Evolutionary conservation across 2,888 invertebrate genomes (phyloP).

Genomic region (Anticlea derivata): DNA sequence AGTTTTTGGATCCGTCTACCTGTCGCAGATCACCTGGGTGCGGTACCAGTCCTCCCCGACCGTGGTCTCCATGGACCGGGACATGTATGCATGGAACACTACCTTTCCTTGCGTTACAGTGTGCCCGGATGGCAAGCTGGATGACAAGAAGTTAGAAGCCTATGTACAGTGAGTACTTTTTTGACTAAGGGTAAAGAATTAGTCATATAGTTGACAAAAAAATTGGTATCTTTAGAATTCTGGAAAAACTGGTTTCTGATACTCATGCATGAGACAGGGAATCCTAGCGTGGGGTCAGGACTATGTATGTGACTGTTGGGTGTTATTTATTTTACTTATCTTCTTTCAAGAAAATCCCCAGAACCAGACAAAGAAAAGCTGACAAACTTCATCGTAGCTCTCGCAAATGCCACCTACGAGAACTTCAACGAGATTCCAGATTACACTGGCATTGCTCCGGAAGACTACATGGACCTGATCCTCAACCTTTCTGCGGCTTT

Average conservation of each 20-base stretch:
- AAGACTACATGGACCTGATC: constrained; percentile 83
- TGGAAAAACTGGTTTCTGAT: no score
- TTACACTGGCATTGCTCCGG: constrained; percentile 81
- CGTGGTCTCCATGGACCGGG: constrained; percentile 89
- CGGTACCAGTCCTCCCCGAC: constrained; percentile 88
- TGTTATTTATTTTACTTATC: constrained; percentile 35
- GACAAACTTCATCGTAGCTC: constrained; percentile 79
- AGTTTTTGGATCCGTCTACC: constrained; percentile 78
- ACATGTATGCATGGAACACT: constrained; percentile 89
- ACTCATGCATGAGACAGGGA: no score
- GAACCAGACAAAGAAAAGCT: constrained; percentile 78
- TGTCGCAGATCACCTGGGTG: constrained; percentile 85
- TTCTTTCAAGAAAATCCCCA: constrained; percentile 56
- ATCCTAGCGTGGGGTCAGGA: no score
- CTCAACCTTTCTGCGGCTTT: constrained; percentile 78
- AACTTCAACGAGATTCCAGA: constrained; percentile 83
- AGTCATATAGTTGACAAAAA: no score
- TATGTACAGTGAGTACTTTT: constrained; percentile 82
- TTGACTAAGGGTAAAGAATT: no score
- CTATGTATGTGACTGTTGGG: no score
- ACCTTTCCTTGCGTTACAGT: constrained; percentile 88
- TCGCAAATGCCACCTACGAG: constrained; percentile 84
- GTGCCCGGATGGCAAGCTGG: constrained; percentile 85
- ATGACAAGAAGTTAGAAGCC: constrained; percentile 76
- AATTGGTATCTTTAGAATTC: no score